phyloP scores from a whole-genome alignment of 2,113 vertebrate genomes.

The Equus quagga region DNA sequence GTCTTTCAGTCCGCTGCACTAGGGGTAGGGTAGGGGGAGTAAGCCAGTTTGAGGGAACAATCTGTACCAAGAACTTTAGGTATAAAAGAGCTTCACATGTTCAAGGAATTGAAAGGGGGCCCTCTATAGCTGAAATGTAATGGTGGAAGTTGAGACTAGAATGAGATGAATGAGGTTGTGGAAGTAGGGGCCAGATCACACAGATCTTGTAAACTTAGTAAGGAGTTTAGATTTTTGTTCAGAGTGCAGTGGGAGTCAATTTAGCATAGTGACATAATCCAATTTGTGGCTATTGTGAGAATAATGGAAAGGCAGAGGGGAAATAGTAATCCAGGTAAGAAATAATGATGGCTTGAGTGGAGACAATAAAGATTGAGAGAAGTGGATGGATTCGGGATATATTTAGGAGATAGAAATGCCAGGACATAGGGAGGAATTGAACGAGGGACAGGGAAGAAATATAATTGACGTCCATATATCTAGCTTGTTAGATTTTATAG shows the following conservation, averaged over 20 bases:
- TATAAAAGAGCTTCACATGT: not conserved
- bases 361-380: not conserved
- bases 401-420: not conserved
- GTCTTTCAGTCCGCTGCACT: not conserved
- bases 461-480: not conserved
- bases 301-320: not conserved
- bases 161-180: not conserved
- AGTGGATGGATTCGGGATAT: not conserved
- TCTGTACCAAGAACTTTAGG: not conserved
- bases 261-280: not conserved
- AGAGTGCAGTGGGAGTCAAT: not conserved
- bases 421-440: not conserved
- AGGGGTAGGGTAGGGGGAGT: not conserved
- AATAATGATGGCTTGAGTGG: not conserved
- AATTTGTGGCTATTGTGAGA: not conserved
- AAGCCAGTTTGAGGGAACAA: not conserved
- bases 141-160: not conserved
- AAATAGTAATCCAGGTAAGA: not conserved
- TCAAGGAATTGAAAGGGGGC: not conserved
- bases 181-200: not conserved
- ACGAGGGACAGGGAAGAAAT: not conserved
- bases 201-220: not conserved
- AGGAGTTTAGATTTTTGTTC: not conserved
- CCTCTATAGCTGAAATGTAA: not conserved
- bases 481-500: not conserved